phyloP scores from a whole-genome alignment of 2,888 invertebrate genomes.

The Dicyrtomina minuta region DNA sequence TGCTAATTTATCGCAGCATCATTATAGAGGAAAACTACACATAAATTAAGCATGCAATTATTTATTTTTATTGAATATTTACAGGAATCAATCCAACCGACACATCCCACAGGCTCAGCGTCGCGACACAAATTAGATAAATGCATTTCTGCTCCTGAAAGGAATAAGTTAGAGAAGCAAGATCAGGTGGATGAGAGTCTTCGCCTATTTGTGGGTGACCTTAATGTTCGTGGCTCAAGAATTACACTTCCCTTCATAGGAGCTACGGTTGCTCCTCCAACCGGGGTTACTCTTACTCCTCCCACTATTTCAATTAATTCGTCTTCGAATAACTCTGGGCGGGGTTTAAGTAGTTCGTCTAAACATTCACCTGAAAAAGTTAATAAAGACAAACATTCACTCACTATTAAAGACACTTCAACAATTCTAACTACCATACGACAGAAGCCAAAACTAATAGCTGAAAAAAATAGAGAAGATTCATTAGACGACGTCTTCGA shows the following conservation, averaged over 20 bases:
- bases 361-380: neutral
- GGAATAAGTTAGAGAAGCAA: constrained; percentile 40
- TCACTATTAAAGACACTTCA: too few relatives aligned
- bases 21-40: too few relatives aligned
- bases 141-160: constrained; percentile 36
- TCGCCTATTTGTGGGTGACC: constrained; percentile 33
- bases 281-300: constrained; percentile 22
- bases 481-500: constrained; percentile 25
- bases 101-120: constrained; percentile 20
- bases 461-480: neutral
- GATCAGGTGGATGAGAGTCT: constrained; percentile 36
- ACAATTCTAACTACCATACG: too few relatives aligned
- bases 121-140: constrained; percentile 47
- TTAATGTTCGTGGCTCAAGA: constrained; percentile 33
- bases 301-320: too few relatives aligned
- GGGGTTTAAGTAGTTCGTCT: neutral
- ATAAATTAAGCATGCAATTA: too few relatives aligned
- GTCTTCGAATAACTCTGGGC: neutral
- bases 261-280: neutral
- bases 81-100: too few relatives aligned
- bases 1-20: too few relatives aligned
- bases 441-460: neutral
- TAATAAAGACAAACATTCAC: too few relatives aligned
- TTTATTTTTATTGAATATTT: too few relatives aligned
- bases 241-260: constrained; percentile 36